A percentile compares a stretch with the other conserved stretches of the same genome.
Conservation (phyloP, 2,113 vertebrate species). For the Anguilla japonica region DNA sequence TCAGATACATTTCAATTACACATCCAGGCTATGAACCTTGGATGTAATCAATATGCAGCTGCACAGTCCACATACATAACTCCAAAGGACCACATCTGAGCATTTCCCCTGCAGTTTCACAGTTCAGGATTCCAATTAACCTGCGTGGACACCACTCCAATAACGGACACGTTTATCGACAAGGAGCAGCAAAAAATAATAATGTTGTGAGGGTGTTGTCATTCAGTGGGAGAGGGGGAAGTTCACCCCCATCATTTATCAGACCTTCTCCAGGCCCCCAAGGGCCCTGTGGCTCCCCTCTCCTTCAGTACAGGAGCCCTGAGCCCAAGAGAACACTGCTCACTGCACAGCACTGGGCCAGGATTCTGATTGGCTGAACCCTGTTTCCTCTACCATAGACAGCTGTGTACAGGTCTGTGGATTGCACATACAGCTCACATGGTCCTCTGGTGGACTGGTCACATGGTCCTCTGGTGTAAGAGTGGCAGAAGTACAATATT, state of each 20-base stretch:
- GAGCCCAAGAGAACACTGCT: background rate
- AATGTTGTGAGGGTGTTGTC: slow-evolving; percentile 77
- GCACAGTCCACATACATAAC: slow-evolving; percentile 73
- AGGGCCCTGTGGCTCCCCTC: slow-evolving; percentile 53
- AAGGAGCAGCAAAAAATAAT: slow-evolving; percentile 71
- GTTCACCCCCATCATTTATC: slow-evolving; percentile 77
- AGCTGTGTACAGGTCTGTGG: background rate
- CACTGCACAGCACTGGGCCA: background rate
- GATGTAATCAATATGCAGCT: slow-evolving; percentile 75
- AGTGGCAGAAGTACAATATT: slow-evolving; percentile 47
- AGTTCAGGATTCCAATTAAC: slow-evolving; percentile 81
- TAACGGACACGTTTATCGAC: slow-evolving; percentile 73
- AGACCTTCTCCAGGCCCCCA: slow-evolving; percentile 71
- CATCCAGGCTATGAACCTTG: slow-evolving; percentile 62
- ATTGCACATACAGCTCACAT: no score
- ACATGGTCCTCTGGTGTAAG: slow-evolving; percentile 37
- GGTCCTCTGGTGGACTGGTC: no score
- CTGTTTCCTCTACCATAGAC: background rate
- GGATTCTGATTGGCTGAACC: no score
- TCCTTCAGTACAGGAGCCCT: slow-evolving; percentile 42
- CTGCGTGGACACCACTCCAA: slow-evolving; percentile 74
- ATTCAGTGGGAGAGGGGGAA: slow-evolving; percentile 67
- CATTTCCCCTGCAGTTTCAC: slow-evolving; percentile 76
- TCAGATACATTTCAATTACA: slow-evolving; percentile 69
- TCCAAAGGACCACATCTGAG: slow-evolving; percentile 71